Evolutionary conservation across 2,888 invertebrate genomes (phyloP), one percentile per base, ranked within the genome.

Genomic region (Norana najaformis): DNA sequence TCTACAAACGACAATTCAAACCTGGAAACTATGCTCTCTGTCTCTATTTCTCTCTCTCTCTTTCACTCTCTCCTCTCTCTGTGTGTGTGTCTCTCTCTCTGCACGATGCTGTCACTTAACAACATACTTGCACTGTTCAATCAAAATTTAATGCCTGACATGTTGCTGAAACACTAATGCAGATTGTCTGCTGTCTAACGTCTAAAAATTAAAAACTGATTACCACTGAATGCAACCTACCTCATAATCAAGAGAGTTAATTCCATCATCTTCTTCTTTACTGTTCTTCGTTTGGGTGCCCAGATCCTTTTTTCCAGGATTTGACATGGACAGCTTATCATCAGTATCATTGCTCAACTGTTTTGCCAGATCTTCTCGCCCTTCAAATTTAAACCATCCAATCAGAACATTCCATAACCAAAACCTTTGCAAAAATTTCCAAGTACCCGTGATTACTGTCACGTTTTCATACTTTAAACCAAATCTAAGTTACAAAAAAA

Each of bases 211-310:
- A 69, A 69, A 69, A 11, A 36, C 6, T 4, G 5, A 38, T 82
- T 11, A 82, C 8, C 13, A 30, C 35, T 6, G 36, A 69, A 35
- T 18, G 69, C 53, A 89, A 36, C 34, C 5, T 91, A 94, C 94
- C 92, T 94, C 94, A 90, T 95, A 93, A 93, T 95, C 95, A 92
- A 96, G 94, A 90, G 96, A 96, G 93, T 96, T 96, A 96, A 97
- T 96, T 23, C 96, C 96, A 94, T 96, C 96, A 90, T 96, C 96
- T 90, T 96, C 96, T 88, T 96, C 96, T 93, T 94, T 96, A 88
- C 83, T 89, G n/a, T 11, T 69, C 69, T 69, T 69, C n/a, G 69
- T 11, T 69, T 69, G 69, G 8, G 69, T 69, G 18, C 39, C 88
- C 37, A 91, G 69, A 39, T 85, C 85, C 85, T 85, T 85, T 85